Conservation (phyloP, 2,797 vertebrate species). For the Sebastes kiyomatsui region DNA sequence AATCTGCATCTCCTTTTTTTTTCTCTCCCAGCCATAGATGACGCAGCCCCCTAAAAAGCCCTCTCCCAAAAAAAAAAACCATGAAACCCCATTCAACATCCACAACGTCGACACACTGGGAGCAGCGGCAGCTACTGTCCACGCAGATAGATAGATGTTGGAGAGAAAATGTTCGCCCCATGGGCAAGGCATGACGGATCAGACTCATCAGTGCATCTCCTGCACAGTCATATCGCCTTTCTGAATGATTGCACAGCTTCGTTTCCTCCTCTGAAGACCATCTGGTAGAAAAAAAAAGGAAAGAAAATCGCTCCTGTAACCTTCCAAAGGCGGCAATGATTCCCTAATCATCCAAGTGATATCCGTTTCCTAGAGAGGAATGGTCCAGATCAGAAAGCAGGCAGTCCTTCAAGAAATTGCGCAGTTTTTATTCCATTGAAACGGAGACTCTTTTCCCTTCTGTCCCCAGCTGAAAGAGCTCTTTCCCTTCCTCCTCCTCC, state of each 20-base stretch:
- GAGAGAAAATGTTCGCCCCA: conserved; percentile 25
- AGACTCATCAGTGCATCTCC: conserved; percentile 45
- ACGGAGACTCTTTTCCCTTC: conserved; percentile 75
- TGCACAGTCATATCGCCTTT: conserved; percentile 51
- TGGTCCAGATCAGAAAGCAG: conserved; percentile 34
- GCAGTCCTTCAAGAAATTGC: conserved; percentile 76
- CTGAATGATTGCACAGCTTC: conserved; percentile 43
- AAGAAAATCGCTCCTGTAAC: conserved; percentile 28
- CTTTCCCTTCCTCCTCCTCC: conserved; percentile 66
- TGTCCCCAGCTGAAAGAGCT: conserved; percentile 64
- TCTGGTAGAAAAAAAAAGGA: conserved; percentile 20
- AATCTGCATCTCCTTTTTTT: conserved; percentile 67
- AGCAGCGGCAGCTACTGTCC: conserved; percentile 2
- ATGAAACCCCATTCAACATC: conserved; percentile 51
- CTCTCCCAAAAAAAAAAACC: conserved; percentile 30
- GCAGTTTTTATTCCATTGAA: conserved; percentile 86
- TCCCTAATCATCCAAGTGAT: conserved; percentile 23
- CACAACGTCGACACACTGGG: conserved; percentile 53
- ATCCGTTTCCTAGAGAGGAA: conserved; percentile 4
- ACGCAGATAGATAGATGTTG: conserved; percentile 27
- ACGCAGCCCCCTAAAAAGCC: conserved; percentile 68
- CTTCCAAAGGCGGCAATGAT: conserved; percentile 18
- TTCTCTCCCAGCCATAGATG: conserved; percentile 50
- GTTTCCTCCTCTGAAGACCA: conserved; percentile 36
- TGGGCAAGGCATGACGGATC: conserved; percentile 43